Conservation (phyloP, 2,113 vertebrate species). For the Anolis sagrei region DNA sequence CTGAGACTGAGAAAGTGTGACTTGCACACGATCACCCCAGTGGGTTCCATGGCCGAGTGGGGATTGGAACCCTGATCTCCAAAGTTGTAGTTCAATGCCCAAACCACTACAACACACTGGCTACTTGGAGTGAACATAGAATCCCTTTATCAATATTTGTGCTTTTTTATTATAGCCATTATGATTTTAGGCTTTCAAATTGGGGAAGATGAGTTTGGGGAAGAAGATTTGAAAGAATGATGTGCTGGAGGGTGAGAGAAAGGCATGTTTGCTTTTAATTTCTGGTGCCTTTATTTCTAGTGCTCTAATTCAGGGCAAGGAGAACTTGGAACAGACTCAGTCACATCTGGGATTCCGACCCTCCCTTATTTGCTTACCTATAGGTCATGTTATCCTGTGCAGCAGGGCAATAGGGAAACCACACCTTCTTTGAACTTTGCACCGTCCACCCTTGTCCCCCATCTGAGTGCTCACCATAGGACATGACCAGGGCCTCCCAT, state of each 20-base stretch:
- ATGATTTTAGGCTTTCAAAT: background rate
- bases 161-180: background rate
- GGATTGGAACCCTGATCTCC: no score
- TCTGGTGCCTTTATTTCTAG: background rate
- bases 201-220: background rate
- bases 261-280: background rate
- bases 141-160: background rate
- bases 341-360: background rate
- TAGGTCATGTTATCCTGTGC: background rate
- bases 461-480: background rate
- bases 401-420: background rate
- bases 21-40: no score
- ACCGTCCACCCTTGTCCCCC: background rate
- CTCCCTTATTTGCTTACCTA: background rate
- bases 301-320: background rate
- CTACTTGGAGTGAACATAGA: background rate
- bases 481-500: background rate
- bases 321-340: no score
- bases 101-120: no score
- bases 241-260: background rate
- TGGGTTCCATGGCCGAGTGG: no score
- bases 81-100: no score
- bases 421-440: background rate
- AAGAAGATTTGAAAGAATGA: background rate
- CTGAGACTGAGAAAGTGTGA: no score